Conservation (phyloP, 30 jellyfish, hydroid and myxozoan genomes). For the Cassiopea xamachana region DNA sequence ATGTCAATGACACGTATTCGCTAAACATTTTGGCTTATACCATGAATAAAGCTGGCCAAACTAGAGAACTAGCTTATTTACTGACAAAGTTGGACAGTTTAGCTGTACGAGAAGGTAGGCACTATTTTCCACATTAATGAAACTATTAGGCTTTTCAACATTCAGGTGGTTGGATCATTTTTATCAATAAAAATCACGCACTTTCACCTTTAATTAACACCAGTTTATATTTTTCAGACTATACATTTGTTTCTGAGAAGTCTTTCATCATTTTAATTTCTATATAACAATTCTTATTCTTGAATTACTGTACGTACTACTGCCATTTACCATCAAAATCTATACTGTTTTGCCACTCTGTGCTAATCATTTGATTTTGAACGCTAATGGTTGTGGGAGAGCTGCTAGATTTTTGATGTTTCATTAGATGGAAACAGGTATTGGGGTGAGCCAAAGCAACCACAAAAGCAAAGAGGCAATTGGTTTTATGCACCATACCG, state of each 20-base stretch:
- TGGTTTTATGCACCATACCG: constrained; percentile 34
- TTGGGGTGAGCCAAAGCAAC: constrained; percentile 67
- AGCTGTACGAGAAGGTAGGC: constrained; percentile 66
- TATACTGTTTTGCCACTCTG: not conserved
- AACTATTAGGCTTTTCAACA: not conserved
- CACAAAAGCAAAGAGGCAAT: constrained; percentile 27
- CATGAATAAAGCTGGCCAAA: constrained; percentile 76
- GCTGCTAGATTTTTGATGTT: not conserved
- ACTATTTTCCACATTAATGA: not conserved
- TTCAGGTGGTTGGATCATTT: not conserved
- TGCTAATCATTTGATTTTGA: not conserved
- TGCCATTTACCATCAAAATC: too few species aligned
- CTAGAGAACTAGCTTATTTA: constrained; percentile 29
- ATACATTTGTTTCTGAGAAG: too few species aligned
- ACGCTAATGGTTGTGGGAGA: not conserved
- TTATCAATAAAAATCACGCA: not conserved
- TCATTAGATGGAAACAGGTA: constrained; percentile 64
- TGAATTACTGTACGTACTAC: too few species aligned
- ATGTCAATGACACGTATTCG: constrained; percentile 76
- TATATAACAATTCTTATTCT: too few species aligned
- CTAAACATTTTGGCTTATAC: constrained; percentile 76
- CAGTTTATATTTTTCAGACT: not conserved
- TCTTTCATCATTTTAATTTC: too few species aligned
- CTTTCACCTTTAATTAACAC: not conserved
- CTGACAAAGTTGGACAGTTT: constrained; percentile 40